phyloP scores from a whole-genome alignment of 1,140 invertebrate species.

The Drosophila kikkawai region DNA sequence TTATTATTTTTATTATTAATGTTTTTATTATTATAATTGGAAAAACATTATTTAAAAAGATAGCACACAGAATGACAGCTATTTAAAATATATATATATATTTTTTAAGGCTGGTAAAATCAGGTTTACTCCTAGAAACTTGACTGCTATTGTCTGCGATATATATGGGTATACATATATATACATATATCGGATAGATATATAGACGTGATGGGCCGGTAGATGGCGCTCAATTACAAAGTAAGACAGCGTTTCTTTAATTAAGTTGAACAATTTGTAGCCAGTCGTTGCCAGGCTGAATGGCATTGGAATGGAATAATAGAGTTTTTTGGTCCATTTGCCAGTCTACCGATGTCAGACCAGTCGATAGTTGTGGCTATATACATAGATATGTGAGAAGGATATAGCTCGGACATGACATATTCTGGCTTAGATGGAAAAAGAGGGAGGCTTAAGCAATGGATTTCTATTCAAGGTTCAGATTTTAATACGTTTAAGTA shows the following conservation, averaged over 20 bases:
- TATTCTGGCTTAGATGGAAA: background rate
- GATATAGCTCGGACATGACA: background rate
- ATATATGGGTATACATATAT: background rate
- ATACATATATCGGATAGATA: background rate
- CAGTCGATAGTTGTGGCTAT: conserved; percentile 1
- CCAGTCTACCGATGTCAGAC: background rate
- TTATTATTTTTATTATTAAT: background rate
- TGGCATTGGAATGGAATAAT: conserved; percentile 32
- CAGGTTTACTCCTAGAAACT: background rate
- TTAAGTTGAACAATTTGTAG: conserved; percentile 81
- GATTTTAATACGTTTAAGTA: background rate
- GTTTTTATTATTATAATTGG: background rate
- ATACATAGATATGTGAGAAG: background rate
- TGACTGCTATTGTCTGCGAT: background rate
- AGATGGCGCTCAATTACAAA: conserved; percentile 69
- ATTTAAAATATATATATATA: too few relatives aligned
- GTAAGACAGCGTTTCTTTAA: conserved; percentile 81
- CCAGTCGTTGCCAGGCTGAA: conserved; percentile 54
- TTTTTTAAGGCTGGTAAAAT: too few relatives aligned
- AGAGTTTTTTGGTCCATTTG: conserved; percentile 44
- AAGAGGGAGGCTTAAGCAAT: background rate
- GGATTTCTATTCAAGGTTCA: background rate
- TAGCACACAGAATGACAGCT: background rate
- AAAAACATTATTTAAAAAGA: too few relatives aligned
- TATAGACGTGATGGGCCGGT: conserved; percentile 10